These are phyloP conservation scores for Drosophila fuyamai DNA, from an alignment of 1,140 invertebrate species.

Conservation along the genomic window DNA sequence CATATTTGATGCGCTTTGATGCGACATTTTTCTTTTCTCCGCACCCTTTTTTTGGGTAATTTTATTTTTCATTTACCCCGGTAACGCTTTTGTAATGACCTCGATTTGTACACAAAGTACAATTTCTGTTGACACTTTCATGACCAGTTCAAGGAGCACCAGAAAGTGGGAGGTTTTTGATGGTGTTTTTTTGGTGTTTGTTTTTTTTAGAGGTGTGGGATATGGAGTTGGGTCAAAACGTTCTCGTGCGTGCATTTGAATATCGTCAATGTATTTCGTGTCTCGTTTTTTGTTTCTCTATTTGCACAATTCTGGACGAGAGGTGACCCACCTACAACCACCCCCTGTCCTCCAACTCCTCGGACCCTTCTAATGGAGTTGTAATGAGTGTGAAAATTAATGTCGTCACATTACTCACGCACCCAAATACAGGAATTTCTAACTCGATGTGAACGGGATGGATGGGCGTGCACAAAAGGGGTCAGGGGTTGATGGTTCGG, in stretches of 20 bases:
- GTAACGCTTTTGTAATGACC: constrained; percentile 56
- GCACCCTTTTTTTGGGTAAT: constrained; percentile 12
- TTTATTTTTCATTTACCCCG: constrained; percentile 23
- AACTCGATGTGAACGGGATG: constrained; percentile 5
- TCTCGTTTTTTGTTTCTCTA: constrained; percentile 38
- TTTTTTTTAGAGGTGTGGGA: neutral
- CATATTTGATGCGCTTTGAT: constrained; percentile 38
- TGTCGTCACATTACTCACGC: constrained; percentile 83
- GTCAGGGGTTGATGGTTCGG: constrained; percentile 30
- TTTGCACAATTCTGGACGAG: constrained; percentile 23
- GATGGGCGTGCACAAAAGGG: constrained; percentile 11
- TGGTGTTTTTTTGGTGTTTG: neutral
- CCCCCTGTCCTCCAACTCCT: neutral
- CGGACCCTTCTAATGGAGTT: constrained; percentile 72
- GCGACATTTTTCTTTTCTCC: constrained; percentile 6
- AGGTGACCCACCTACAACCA: constrained; percentile 1
- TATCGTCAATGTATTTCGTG: constrained; percentile 51
- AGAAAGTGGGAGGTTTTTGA: neutral
- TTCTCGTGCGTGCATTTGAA: constrained; percentile 68
- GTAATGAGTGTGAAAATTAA: constrained; percentile 83
- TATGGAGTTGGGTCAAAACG: constrained; percentile 18
- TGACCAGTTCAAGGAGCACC: constrained; percentile 25
- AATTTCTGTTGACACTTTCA: constrained; percentile 62
- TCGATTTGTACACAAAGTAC: constrained; percentile 66
- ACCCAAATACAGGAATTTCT: constrained; percentile 50